Percentiles rank a stretch among this genome's conserved stretches.
Conservation (phyloP, 2,797 vertebrate species). For the Hyperoplus lanceolatus region DNA sequence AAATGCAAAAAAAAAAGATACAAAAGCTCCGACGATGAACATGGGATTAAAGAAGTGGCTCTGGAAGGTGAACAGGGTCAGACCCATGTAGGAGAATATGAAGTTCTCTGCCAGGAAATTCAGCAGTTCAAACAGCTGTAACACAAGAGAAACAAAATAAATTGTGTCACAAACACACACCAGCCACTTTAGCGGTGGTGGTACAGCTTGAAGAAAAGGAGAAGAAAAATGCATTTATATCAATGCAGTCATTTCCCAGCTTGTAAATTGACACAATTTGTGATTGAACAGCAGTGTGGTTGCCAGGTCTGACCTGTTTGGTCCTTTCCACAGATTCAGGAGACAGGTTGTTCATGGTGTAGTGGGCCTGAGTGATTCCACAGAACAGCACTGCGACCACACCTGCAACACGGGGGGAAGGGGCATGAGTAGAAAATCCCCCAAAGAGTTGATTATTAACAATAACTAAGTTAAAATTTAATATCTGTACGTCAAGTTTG, state of each 20-base stretch:
- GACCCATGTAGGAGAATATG: constrained; percentile 99
- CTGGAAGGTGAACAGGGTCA: constrained; percentile 97
- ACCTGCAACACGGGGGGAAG: constrained; percentile 80
- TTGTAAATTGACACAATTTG: background rate
- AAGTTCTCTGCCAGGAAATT: constrained; percentile 99
- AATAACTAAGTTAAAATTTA: background rate
- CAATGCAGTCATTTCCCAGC: background rate
- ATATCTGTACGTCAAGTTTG: background rate
- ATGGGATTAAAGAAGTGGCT: constrained; percentile 95
- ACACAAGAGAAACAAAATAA: constrained; percentile 60
- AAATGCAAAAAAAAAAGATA: constrained; percentile 95
- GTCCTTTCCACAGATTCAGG: constrained; percentile 95
- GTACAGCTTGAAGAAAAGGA: background rate
- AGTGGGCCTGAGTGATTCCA: constrained; percentile 98
- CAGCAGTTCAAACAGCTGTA: constrained; percentile 96
- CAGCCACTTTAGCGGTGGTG: background rate
- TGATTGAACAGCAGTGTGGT: background rate
- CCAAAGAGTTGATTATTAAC: background rate
- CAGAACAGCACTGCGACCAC: constrained; percentile 98
- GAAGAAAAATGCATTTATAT: background rate
- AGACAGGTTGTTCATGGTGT: constrained; percentile 97
- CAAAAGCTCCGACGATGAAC: constrained; percentile 95
- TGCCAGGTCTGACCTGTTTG: constrained; percentile 91
- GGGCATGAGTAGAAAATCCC: background rate
- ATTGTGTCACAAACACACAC: background rate